Evolutionary conservation across 2,888 invertebrate species (phyloP), one percentile per base, ranked within the genome.

Genomic region (Caenorhabditis drosophilae): DNA sequence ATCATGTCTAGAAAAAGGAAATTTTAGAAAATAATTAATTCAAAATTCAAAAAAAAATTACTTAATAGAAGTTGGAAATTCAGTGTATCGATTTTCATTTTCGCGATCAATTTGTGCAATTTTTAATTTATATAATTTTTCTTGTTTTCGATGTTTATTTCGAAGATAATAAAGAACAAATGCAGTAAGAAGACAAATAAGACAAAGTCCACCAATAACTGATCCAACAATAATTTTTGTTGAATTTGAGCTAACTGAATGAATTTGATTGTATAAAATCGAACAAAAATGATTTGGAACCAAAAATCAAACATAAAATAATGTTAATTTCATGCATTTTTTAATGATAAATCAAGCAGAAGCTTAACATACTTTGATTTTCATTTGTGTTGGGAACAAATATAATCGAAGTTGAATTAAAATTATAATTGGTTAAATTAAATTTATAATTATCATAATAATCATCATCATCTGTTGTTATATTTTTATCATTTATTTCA

Each of bases 81-180:
- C 80, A 3, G 71, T 76, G 57, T 81, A 81, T 23, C 77, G 46
- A 12, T 70, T 63, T 18, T 64, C 66, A 42, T 56, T 67, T 26
- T 70, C 68, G 9, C 59, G 42, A 42, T 75, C 59, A 40, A 73
- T 57, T 23, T 67, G 68, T n/a, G 54, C 42, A 41, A 73, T 63
- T 38, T 47, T 67, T 56, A 66, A 69, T 34, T 67, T 64, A 2
- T 58, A 50, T 16, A 59, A 56, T 26, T 63, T 72, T 31, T 53
- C 59, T 27, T 58, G 64, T 23, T 66, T 72, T 26, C 51, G 52
- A 25, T 58, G 64, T 20, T 54, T 67, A 26, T 48, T 60, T 20
- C 41, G 31, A 27, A 46, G 50, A 23, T 40, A 45, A n/a, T 60
- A 55, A 11, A 52, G 20, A n/a, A 54, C 22, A 15, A 62, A n/a